A percentile compares a stretch with the other conserved stretches of the same genome.
Conservation (phyloP, 30 jellyfish, hydroid and myxozoan genomes). For the Chrysaora quinquecirrha region DNA sequence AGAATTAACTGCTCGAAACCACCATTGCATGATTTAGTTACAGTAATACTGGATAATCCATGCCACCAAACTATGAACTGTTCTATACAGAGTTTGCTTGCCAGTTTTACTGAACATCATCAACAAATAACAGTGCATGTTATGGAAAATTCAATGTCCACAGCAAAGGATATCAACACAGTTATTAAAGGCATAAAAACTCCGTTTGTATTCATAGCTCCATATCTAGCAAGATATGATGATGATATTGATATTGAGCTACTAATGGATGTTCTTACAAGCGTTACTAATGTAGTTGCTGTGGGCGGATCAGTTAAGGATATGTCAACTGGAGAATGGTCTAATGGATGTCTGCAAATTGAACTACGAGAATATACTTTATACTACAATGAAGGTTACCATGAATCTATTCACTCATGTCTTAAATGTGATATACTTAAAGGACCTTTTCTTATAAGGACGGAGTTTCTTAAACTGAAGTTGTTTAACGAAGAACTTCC, state of each 20-base stretch:
- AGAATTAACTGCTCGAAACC: constrained; percentile 49
- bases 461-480: constrained; percentile 3
- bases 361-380: constrained; percentile 57
- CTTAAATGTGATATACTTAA: constrained; percentile 58
- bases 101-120: background rate
- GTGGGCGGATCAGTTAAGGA: constrained; percentile 75
- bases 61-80: background rate
- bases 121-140: background rate
- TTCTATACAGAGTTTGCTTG: too few relatives aligned
- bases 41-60: constrained; percentile 56
- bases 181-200: constrained; percentile 34
- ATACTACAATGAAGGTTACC: constrained; percentile 63
- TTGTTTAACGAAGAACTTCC: constrained; percentile 33
- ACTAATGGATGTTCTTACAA: constrained; percentile 42
- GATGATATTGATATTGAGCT: constrained; percentile 62
- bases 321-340: constrained; percentile 70
- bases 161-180: constrained; percentile 21
- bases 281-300: constrained; percentile 37
- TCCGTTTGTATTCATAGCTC: constrained; percentile 75
- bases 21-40: constrained; percentile 46
- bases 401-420: constrained; percentile 63
- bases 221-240: constrained; percentile 27
- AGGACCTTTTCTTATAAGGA: constrained; percentile 71
- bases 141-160: background rate
- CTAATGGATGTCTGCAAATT: constrained; percentile 79